Percentiles rank a stretch among this genome's conserved stretches.
phyloP scores from a whole-genome alignment of 2,113 vertebrate genomes.

The Rhinolophus sinicus region DNA sequence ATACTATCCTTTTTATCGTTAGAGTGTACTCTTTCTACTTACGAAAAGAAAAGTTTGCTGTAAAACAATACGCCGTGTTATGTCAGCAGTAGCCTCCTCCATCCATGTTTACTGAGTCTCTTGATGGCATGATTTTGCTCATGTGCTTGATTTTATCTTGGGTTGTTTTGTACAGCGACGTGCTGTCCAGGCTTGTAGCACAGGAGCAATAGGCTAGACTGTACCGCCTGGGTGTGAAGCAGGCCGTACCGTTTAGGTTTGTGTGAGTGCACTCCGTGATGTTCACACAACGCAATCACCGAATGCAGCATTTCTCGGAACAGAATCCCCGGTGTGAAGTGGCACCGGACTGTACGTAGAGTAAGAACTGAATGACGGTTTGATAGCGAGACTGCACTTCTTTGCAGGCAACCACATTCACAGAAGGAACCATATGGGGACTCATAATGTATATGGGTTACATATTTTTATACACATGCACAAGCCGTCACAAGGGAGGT shows the following conservation, averaged over 20 bases:
- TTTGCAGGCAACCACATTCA: not conserved
- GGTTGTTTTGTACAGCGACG: not conserved
- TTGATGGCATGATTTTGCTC: not conserved
- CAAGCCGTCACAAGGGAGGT: not conserved
- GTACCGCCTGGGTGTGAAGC: not conserved
- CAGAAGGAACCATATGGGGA: not conserved
- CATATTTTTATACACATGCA: not conserved
- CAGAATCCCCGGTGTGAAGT: accelerated
- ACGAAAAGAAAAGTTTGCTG: not conserved
- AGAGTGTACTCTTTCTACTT: not conserved
- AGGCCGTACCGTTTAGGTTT: not conserved
- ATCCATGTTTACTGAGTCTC: not conserved
- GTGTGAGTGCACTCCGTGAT: not conserved
- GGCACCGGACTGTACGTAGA: not conserved
- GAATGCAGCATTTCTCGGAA: not conserved
- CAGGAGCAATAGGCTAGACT: not conserved
- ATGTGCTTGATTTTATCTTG: not conserved
- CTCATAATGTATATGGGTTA: not conserved
- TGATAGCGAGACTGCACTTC: not conserved
- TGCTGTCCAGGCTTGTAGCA: not conserved
- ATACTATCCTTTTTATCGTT: not conserved
- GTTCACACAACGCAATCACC: not conserved
- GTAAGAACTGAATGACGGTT: not conserved
- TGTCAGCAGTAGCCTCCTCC: no score
- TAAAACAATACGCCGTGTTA: not conserved